A percentile compares a stretch with the other conserved stretches of the same genome.
These are phyloP conservation scores for Anaspis maculata DNA, from an alignment of 2,888 invertebrate genomes.

Conservation along the genomic window DNA sequence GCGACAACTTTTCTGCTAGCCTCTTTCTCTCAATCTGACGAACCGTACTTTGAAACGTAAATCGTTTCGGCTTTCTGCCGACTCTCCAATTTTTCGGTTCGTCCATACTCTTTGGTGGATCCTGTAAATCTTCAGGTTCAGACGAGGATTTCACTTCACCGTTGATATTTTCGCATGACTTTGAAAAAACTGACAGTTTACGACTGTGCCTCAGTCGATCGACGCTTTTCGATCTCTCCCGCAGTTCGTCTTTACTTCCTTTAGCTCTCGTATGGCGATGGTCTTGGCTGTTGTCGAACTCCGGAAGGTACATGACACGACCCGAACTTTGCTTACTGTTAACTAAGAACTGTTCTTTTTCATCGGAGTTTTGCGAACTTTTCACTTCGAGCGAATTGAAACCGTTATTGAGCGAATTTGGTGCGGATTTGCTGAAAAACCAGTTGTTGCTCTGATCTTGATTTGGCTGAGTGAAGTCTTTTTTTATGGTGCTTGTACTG, in stretches of 20 bases:
- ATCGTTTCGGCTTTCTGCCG: conserved; percentile 50
- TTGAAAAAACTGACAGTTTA: conserved; percentile 33
- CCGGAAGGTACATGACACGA: conserved; percentile 74
- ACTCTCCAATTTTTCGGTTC: conserved; percentile 16
- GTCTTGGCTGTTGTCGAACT: conserved; percentile 21
- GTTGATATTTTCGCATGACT: conserved; percentile 44
- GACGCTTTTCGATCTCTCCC: conserved; percentile 17
- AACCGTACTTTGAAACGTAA: conserved; percentile 78
- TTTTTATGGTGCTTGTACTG: too few species aligned
- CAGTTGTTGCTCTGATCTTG: conserved; percentile 57
- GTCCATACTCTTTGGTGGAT: conserved; percentile 24
- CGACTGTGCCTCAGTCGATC: conserved; percentile 13
- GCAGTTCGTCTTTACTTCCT: conserved; percentile 13
- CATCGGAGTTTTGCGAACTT: conserved; percentile 22
- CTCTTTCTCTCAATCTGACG: conserved; percentile 69
- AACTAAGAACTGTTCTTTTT: conserved; percentile 23
- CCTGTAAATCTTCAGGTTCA: conserved; percentile 37
- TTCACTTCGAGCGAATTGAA: conserved; percentile 35
- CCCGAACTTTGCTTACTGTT: conserved; percentile 45
- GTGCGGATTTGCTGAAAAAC: conserved; percentile 73
- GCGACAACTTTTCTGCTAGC: conserved; percentile 66
- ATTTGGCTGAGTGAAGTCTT: conserved; percentile 23
- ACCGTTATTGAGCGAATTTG: conserved; percentile 65
- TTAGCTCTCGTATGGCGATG: conserved; percentile 14
- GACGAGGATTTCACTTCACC: conserved; percentile 22